Conservation (phyloP, 92 coral and sea anemone species). For the Chrysogorgia sp. region DNA sequence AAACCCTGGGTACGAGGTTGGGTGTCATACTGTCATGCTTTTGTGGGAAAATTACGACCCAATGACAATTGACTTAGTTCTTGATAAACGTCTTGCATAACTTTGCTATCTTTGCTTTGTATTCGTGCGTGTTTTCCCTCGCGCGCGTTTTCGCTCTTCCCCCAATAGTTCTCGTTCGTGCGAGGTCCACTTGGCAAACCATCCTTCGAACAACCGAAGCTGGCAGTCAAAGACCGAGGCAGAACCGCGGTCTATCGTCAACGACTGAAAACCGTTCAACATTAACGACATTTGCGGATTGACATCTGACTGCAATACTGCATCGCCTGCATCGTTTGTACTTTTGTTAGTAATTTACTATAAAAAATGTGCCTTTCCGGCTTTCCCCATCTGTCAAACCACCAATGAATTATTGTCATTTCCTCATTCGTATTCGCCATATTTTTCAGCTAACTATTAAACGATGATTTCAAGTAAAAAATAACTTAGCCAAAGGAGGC, state of each 20-base stretch:
- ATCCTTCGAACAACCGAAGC: background rate
- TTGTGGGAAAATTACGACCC: background rate
- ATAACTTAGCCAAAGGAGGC: background rate
- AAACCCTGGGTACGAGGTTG: too few relatives aligned
- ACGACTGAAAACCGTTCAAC: background rate
- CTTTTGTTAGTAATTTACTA: background rate
- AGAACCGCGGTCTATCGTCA: conserved; percentile 1
- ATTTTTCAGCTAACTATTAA: background rate
- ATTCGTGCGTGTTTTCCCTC: too few relatives aligned
- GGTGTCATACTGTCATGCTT: background rate
- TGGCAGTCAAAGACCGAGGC: conserved; percentile 9
- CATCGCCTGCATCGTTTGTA: too few relatives aligned
- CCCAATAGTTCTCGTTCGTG: background rate
- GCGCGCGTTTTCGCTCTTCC: too few relatives aligned
- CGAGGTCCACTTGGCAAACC: background rate
- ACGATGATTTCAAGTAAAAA: too few relatives aligned
- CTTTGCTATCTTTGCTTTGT: background rate
- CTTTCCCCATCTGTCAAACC: background rate
- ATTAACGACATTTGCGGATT: background rate
- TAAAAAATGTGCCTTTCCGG: background rate
- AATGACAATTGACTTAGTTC: background rate
- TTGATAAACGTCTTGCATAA: background rate
- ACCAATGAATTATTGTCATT: conserved; percentile 4
- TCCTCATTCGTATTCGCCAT: background rate
- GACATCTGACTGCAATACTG: too few relatives aligned